Conservation (phyloP, 92 coral and sea anemone species). For the Anthopleura xanthogrammica region DNA sequence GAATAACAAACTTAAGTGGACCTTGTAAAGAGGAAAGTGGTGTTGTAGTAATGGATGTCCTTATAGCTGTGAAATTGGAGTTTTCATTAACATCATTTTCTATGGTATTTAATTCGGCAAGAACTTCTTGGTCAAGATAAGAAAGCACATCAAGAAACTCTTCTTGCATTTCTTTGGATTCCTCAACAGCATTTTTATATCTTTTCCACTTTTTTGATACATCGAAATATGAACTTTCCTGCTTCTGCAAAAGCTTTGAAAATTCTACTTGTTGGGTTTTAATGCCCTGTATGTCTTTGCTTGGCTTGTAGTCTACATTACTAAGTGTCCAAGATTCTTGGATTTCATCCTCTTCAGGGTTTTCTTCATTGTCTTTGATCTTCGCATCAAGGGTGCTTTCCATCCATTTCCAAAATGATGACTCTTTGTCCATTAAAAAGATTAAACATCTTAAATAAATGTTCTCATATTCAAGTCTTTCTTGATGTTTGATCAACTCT, state of each 20-base stretch:
- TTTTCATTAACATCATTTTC: background rate
- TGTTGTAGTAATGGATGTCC: background rate
- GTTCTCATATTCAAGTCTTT: constrained; percentile 52
- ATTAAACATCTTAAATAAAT: constrained; percentile 60
- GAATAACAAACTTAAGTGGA: background rate
- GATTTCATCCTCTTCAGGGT: constrained; percentile 19
- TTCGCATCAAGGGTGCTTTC: constrained; percentile 70
- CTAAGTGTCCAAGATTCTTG: constrained; percentile 2
- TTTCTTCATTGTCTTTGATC: background rate
- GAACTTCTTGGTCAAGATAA: constrained; percentile 30
- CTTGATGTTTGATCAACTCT: constrained; percentile 54
- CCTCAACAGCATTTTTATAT: constrained; percentile 40
- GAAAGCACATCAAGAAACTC: constrained; percentile 25
- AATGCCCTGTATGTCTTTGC: constrained; percentile 48
- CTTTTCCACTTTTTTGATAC: constrained; percentile 66
- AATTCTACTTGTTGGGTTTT: constrained; percentile 70
- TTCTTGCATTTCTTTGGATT: constrained; percentile 23
- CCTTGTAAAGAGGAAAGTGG: constrained; percentile 11
- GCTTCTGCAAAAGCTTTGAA: constrained; percentile 50
- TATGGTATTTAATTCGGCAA: constrained; percentile 1
- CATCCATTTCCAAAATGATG: constrained; percentile 95
- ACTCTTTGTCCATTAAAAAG: constrained; percentile 53
- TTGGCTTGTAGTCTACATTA: constrained; percentile 47
- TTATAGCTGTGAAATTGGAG: background rate
- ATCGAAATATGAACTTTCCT: constrained; percentile 53